phyloP scores from a whole-genome alignment of 2,113 vertebrate genomes.

The Casuarius casuarius region DNA sequence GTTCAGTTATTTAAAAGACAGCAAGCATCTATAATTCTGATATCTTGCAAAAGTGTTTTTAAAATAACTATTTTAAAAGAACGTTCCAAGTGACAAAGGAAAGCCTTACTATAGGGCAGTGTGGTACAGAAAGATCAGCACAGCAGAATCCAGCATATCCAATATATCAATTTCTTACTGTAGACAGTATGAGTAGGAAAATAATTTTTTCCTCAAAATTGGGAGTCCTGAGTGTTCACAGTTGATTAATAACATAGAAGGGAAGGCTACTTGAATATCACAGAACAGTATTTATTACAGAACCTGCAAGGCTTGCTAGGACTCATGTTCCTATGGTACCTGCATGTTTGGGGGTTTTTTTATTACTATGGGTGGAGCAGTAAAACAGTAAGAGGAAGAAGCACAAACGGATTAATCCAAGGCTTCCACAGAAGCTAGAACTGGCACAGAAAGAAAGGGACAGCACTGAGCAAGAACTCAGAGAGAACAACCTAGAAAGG shows the following conservation, averaged over 20 bases:
- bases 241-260: not conserved
- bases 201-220: not conserved
- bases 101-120: not conserved
- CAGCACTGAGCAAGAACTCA: not conserved
- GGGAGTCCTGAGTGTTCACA: not conserved
- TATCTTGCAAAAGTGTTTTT: not conserved
- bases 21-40: not conserved
- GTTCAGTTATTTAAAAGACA: not conserved
- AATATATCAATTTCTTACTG: not conserved
- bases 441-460: not conserved
- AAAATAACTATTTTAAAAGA: not conserved
- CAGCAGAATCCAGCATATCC: not conserved
- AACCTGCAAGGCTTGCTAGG: not conserved
- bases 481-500: not conserved
- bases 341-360: not conserved
- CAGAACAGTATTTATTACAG: not conserved
- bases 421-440: not conserved
- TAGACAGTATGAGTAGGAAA: not conserved
- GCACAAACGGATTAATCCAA: not conserved
- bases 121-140: not conserved
- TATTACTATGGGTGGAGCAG: not conserved
- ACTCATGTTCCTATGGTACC: not conserved
- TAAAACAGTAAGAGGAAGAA: not conserved
- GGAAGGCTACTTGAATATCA: not conserved
- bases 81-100: not conserved